Evolutionary conservation across 2,888 invertebrate genomes (phyloP).

Genomic region (Hanleya hanleyi): DNA sequence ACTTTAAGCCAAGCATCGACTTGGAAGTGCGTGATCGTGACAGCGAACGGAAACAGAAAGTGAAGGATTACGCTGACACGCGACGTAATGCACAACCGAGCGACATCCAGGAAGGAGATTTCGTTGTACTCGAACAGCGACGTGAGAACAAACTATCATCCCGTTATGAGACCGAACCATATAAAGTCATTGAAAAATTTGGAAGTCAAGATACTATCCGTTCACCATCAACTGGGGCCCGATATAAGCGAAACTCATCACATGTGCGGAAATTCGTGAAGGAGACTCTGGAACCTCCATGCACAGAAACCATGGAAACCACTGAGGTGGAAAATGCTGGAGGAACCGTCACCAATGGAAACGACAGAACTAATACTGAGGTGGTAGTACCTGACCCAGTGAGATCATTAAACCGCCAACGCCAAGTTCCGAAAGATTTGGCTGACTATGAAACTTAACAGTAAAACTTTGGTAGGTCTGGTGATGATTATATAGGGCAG

Average conservation of each 20-base stretch:
- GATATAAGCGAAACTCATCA: not conserved
- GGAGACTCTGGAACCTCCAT: too few relatives aligned
- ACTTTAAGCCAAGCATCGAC: not conserved
- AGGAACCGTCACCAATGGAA: too few relatives aligned
- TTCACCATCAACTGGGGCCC: not conserved
- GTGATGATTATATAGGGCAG: too few relatives aligned
- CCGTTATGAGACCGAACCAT: slow-evolving; percentile 18
- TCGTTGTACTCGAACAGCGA: slow-evolving; percentile 21
- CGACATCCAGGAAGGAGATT: slow-evolving; percentile 22
- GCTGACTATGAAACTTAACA: too few relatives aligned
- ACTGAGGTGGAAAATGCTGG: too few relatives aligned
- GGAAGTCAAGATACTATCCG: not conserved
- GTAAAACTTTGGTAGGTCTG: too few relatives aligned
- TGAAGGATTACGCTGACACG: slow-evolving; percentile 14
- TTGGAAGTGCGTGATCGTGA: slow-evolving; percentile 23
- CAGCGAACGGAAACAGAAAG: slow-evolving; percentile 12
- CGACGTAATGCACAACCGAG: slow-evolving; percentile 4
- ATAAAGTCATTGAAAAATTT: not conserved
- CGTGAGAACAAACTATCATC: slow-evolving; percentile 22
- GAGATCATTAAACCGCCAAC: too few relatives aligned
- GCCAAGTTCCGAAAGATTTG: too few relatives aligned
- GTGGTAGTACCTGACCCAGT: too few relatives aligned
- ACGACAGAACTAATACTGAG: too few relatives aligned
- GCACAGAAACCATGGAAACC: too few relatives aligned
- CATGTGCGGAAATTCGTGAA: not conserved